phyloP scores from a whole-genome alignment of 2,888 invertebrate species.

The Acronicta leporina region DNA sequence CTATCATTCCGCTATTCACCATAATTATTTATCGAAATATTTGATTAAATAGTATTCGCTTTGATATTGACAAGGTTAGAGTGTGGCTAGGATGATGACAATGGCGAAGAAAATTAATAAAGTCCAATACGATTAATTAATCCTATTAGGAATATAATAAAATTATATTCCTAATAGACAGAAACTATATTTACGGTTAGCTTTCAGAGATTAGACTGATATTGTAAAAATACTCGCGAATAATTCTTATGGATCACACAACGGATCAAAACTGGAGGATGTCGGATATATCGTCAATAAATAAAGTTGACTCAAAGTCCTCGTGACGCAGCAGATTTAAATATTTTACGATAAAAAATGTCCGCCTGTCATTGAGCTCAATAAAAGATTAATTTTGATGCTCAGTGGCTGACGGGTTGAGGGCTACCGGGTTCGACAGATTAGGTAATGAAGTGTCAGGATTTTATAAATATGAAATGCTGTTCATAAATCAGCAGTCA shows the following conservation, averaged over 20 bases:
- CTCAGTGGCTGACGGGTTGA: slow-evolving; percentile 36
- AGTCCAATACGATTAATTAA: too few relatives aligned
- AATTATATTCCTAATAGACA: too few relatives aligned
- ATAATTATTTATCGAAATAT: too few relatives aligned
- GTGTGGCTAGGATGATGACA: too few relatives aligned
- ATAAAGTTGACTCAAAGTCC: slow-evolving; percentile 28
- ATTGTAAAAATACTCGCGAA: not conserved
- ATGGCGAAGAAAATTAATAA: too few relatives aligned
- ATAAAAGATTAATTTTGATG: slow-evolving; percentile 55
- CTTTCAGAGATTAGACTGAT: not conserved
- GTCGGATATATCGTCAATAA: slow-evolving; percentile 39
- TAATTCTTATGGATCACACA: slow-evolving; percentile 21
- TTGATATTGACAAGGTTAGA: too few relatives aligned
- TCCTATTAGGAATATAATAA: too few relatives aligned
- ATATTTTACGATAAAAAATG: slow-evolving; percentile 42
- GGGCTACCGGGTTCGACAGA: slow-evolving; percentile 40
- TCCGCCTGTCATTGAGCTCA: slow-evolving; percentile 45
- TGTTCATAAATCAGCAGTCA: slow-evolving; percentile 4
- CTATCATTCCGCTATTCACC: too few relatives aligned
- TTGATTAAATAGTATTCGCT: too few relatives aligned
- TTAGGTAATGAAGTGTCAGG: slow-evolving; percentile 19
- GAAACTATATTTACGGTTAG: too few relatives aligned
- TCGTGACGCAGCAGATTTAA: slow-evolving; percentile 33
- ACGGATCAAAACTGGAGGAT: slow-evolving; percentile 26
- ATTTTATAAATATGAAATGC: slow-evolving; percentile 2